Percentiles rank a stretch among this genome's conserved stretches.
Conservation (phyloP, 2,888 invertebrate species). For the Troides oblongomaculatus region DNA sequence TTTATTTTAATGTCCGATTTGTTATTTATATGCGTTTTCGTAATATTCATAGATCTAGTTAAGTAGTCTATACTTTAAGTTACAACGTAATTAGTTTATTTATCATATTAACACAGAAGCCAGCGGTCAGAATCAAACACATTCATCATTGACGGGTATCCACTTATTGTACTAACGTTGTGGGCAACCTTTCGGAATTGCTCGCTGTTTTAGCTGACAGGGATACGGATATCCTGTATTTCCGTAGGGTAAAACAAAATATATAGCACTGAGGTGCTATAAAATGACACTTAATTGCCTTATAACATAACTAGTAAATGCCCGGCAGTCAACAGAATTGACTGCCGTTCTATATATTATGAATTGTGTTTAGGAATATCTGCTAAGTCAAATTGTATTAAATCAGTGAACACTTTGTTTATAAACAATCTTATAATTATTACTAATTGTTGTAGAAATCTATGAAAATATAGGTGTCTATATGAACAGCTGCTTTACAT, state of each 20-base stretch:
- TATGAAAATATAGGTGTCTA: no score
- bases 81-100: background rate
- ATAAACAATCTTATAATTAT: no score
- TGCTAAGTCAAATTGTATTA: no score
- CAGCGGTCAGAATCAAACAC: background rate
- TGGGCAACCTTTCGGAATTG: conserved; percentile 7
- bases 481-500: no score
- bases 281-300: background rate
- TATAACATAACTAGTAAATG: background rate
- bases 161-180: conserved; percentile 12
- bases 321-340: background rate
- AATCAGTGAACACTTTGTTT: no score
- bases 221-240: conserved; percentile 20
- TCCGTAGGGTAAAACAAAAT: conserved; percentile 17
- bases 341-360: no score
- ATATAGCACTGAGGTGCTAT: conserved; percentile 3
- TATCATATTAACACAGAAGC: background rate
- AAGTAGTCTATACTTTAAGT: background rate
- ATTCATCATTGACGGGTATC: conserved; percentile 10
- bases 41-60: background rate
- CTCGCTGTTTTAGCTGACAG: conserved; percentile 20
- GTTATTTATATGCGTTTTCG: no score
- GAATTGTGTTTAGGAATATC: no score
- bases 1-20: no score
- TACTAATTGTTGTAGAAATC: no score